Base-by-base conservation (phyloP, 2,888 invertebrate species). In the Gibbula magus region DNA sequence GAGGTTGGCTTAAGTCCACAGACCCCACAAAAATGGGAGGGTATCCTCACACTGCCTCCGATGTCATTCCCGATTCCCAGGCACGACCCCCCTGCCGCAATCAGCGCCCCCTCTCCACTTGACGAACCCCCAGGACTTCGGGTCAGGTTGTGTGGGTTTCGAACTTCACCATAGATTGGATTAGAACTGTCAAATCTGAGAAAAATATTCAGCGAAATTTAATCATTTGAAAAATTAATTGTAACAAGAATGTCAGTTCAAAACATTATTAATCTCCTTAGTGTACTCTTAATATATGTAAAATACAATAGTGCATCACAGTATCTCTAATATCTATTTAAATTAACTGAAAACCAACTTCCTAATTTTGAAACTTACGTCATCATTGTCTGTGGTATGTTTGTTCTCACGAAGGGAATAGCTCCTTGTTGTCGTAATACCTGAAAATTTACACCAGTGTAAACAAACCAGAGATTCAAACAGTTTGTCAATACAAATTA, bases 41-140 rank as follows among this genome's bases (percentile, higher is more conserved):
- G 94, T 54, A 93, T 92, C 10, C 94, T 88, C 52, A 94, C 90
- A 76, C 93, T 93, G 51, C 94, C 94, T 2, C 93, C 94, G 35
- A 94, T 89, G 82, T 94, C 94, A 29, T 91, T 90, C 2, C 90
- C 90, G 54, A 93, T 88, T 2, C 94, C 94, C n/a, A 94, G 86
- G 1, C 93, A 84, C 1, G 93, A 93, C 1, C 93, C 94, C 18
- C 93, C 92, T 3, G 89, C 89, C 0, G 91, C 93, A 51, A 94
- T 89, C 1, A 94, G 75, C 8, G 93, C 93, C 2, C 90, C 93
- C 81, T 92, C 92, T 16, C 92, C 94, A 0, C 94, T 93, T 0
- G 93, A 92, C 0, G 94, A 93, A 0, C 94, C 94, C 1, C 94
- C 94, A 8, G 93, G 92, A 2, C 88, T 85, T n/a, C 93, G 87